Evolutionary conservation across 2,888 invertebrate species (phyloP).

Genomic region (Auanema freiburgensis): DNA sequence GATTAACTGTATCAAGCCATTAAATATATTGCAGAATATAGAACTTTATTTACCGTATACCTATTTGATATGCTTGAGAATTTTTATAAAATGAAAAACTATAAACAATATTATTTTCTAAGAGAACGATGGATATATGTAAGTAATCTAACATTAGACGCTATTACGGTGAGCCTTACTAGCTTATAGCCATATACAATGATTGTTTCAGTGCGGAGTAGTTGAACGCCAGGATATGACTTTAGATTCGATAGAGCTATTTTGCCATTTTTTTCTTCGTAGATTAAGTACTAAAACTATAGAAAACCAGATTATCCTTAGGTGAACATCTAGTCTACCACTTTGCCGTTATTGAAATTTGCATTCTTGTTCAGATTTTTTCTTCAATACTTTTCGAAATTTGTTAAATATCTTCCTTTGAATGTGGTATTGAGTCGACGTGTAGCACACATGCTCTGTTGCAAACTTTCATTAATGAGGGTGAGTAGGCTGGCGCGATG

Average conservation of each 20-base stretch:
- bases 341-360: not conserved
- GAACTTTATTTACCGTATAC: too few species aligned
- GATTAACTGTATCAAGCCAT: conserved; percentile 5
- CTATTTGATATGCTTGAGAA: too few species aligned
- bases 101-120: too few species aligned
- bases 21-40: conserved; percentile 10
- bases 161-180: not conserved
- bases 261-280: too few species aligned
- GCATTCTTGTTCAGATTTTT: conserved; percentile 13
- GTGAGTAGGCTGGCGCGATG: not conserved
- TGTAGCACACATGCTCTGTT: conserved; percentile 31
- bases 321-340: too few species aligned
- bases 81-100: too few species aligned
- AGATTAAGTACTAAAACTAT: too few species aligned
- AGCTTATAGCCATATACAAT: not conserved
- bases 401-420: conserved; percentile 32
- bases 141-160: too few species aligned
- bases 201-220: not conserved
- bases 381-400: conserved; percentile 23
- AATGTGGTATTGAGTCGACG: conserved; percentile 50
- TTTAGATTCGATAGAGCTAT: too few species aligned
- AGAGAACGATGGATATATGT: too few species aligned
- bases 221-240: too few species aligned
- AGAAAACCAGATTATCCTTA: too few species aligned
- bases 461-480: conserved; percentile 15